Conservation (phyloP, 2,113 vertebrate genomes). For the Chaetodon trifascialis region DNA sequence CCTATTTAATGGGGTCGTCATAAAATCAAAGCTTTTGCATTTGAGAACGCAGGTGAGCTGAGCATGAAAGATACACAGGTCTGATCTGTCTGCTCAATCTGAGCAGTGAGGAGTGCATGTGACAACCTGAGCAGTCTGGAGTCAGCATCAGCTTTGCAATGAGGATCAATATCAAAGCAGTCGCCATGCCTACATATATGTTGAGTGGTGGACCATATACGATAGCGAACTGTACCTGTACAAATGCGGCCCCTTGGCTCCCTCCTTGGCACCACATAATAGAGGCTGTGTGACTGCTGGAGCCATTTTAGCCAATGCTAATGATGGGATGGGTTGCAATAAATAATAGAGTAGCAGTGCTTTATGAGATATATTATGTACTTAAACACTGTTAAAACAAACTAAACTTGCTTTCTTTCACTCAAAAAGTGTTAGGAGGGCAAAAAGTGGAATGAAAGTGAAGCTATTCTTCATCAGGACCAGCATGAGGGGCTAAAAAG, state of each 20-base stretch:
- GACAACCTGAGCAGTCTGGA: background rate
- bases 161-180: slow-evolving; percentile 26
- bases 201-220: background rate
- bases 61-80: slow-evolving; percentile 17
- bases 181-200: background rate
- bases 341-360: background rate
- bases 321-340: slow-evolving; percentile 1
- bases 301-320: slow-evolving; percentile 13
- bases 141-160: background rate
- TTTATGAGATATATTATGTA: slow-evolving; percentile 22
- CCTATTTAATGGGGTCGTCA: background rate
- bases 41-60: background rate
- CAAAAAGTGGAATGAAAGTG: background rate
- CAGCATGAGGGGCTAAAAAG: background rate
- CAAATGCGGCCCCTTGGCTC: slow-evolving; percentile 14
- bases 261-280: slow-evolving; percentile 5
- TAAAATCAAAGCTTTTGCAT: slow-evolving; percentile 16
- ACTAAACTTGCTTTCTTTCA: background rate
- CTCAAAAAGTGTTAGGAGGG: background rate
- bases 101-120: slow-evolving; percentile 5
- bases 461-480: background rate
- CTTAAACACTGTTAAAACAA: background rate
- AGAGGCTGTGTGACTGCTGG: slow-evolving; percentile 3
- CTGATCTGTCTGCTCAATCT: slow-evolving; percentile 10
- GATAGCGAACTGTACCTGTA: background rate